Conservation (phyloP, 2,888 invertebrate species). For the Aphidius colemani region DNA sequence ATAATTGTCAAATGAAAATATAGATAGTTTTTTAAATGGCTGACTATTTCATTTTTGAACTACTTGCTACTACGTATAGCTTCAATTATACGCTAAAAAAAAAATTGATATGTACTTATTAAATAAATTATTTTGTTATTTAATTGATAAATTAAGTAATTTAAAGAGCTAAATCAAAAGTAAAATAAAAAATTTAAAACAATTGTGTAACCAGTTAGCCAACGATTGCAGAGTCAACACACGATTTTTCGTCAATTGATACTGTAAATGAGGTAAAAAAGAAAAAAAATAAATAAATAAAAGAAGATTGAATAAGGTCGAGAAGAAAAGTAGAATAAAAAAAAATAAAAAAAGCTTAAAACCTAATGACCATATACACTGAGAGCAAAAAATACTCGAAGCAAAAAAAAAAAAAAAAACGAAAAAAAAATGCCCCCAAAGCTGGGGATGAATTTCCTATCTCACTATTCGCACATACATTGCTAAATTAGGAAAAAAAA, state of each 20-base stretch:
- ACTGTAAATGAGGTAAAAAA: slow-evolving; percentile 25
- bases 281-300: slow-evolving; percentile 16
- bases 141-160: slow-evolving; percentile 3
- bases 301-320: slow-evolving; percentile 27
- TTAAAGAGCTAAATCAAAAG: slow-evolving; percentile 3
- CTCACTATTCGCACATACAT: slow-evolving; percentile 6
- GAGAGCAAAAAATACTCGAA: slow-evolving; percentile 13
- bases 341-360: background rate
- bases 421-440: background rate
- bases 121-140: too few species aligned
- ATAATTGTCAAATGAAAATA: too few species aligned
- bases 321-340: slow-evolving; percentile 21
- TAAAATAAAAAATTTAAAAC: slow-evolving; percentile 8
- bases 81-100: too few species aligned
- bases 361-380: too few species aligned
- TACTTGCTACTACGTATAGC: too few species aligned
- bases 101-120: too few species aligned
- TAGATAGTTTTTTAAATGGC: too few species aligned
- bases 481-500: slow-evolving; percentile 17
- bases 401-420: background rate
- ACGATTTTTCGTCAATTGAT: slow-evolving; percentile 31
- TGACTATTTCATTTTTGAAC: too few species aligned
- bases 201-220: slow-evolving; percentile 3
- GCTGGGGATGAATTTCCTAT: background rate
- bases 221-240: slow-evolving; percentile 24